Percentiles rank a stretch among this genome's conserved stretches.
phyloP scores from a whole-genome alignment of 1,140 invertebrate species.

The Brachionus sp. region DNA sequence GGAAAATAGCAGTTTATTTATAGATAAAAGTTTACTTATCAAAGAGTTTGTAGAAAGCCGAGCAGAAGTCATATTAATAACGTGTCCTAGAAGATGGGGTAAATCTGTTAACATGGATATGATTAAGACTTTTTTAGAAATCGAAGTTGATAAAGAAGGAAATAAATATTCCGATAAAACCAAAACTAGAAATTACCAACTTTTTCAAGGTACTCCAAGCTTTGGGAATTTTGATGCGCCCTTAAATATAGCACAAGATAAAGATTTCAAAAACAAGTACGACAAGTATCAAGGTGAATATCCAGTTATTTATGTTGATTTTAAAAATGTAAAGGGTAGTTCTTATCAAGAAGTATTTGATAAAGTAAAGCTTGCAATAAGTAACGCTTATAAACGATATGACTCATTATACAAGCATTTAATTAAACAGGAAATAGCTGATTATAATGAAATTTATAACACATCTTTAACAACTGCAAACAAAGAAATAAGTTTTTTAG shows the following conservation, averaged over 20 bases:
- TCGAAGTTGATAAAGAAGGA: too few relatives aligned
- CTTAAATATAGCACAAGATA: constrained; percentile 4
- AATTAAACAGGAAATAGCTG: background rate
- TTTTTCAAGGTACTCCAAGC: too few relatives aligned
- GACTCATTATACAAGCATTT: background rate
- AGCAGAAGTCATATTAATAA: too few relatives aligned
- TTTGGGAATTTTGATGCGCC: constrained; percentile 4
- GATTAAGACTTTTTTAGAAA: too few relatives aligned
- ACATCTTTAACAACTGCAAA: constrained; percentile 21
- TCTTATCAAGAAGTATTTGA: constrained; percentile 22
- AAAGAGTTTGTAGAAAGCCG: constrained; percentile 38
- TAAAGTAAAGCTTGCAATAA: too few relatives aligned
- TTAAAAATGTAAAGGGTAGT: constrained; percentile 14
- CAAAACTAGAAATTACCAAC: too few relatives aligned
- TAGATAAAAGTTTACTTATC: constrained; percentile 43
- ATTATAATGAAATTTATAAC: constrained; percentile 39
- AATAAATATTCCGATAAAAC: too few relatives aligned
- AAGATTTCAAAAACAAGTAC: constrained; percentile 20
- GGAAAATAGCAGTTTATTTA: constrained; percentile 20
- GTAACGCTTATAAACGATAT: constrained; percentile 10
- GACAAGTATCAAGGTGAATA: constrained; percentile 6
- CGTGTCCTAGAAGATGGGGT: too few relatives aligned
- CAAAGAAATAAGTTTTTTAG: constrained; percentile 14
- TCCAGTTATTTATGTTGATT: constrained; percentile 36
- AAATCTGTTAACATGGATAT: too few relatives aligned